Evolutionary conservation across 37 sponge, comb jelly and placozoan species (phyloP).

Genomic region (Dysidea cf. avara): DNA sequence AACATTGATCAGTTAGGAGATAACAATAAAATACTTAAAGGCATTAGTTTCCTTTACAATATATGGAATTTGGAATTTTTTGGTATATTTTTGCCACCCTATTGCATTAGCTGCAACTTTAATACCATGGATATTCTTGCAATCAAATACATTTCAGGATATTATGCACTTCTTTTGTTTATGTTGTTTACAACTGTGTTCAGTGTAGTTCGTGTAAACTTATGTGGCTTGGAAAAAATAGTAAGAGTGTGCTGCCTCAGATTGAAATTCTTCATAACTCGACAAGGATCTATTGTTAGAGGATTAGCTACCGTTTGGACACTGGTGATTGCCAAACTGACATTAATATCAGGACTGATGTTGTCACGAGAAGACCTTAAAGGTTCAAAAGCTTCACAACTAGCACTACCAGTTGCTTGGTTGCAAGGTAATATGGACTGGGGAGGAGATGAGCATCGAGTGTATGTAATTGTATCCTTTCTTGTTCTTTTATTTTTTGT

Average conservation of each 20-base stretch:
- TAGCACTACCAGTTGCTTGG: conserved; percentile 19
- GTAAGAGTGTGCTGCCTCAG: too few species aligned
- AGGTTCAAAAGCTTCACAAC: background rate
- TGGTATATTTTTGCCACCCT: too few species aligned
- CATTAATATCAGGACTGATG: conserved; percentile 40
- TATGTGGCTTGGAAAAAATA: too few species aligned
- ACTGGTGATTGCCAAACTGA: conserved; percentile 65
- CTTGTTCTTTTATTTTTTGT: conserved; percentile 10
- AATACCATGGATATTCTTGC: conserved; percentile 23
- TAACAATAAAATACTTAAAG: background rate
- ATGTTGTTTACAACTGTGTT: too few species aligned
- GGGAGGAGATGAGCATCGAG: conserved; percentile 5
- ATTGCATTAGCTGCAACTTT: too few species aligned
- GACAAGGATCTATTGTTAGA: conserved; percentile 21
- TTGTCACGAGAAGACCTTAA: conserved; percentile 26
- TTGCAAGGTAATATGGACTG: conserved; percentile 10
- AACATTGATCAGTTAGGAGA: conserved; percentile 8
- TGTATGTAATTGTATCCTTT: conserved; percentile 23
- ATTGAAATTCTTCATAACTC: too few species aligned
- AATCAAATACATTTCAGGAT: conserved; percentile 33
- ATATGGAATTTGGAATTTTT: conserved; percentile 73
- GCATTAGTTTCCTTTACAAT: conserved; percentile 21
- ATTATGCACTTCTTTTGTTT: too few species aligned
- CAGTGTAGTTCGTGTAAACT: too few species aligned
- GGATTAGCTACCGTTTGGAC: conserved; percentile 63